phyloP scores from a whole-genome alignment of 2,797 vertebrate genomes.

The Tympanoctomys barrerae region DNA sequence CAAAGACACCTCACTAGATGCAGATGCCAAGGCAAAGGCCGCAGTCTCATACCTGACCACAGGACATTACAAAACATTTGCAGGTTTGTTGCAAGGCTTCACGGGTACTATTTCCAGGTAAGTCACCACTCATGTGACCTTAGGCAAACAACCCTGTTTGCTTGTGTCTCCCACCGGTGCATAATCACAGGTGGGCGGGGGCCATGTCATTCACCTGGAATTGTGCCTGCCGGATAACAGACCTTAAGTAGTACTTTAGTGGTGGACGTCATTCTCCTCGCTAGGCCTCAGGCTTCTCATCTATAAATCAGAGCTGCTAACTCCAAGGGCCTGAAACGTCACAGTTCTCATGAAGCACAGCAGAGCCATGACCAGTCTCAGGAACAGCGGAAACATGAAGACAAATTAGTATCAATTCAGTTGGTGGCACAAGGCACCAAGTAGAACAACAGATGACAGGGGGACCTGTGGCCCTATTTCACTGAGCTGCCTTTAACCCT shows the following conservation, averaged over 20 bases:
- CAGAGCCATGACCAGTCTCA: background rate
- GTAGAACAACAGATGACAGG: background rate
- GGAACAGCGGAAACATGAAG: background rate
- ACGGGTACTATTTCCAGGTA: background rate
- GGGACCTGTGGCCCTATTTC: background rate
- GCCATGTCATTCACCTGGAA: background rate
- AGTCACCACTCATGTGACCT: background rate
- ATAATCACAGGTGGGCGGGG: background rate
- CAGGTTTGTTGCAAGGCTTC: background rate
- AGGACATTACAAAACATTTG: background rate
- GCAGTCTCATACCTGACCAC: background rate
- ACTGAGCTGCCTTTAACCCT: background rate
- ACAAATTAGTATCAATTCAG: background rate
- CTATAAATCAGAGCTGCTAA: background rate
- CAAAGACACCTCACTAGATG: background rate
- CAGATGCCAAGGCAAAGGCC: conserved; percentile 10
- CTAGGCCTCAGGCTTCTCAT: background rate
- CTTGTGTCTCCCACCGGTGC: background rate
- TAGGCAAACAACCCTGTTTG: conserved; percentile 21
- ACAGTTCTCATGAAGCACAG: background rate
- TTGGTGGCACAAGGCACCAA: background rate
- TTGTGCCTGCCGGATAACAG: background rate
- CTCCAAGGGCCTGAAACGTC: background rate
- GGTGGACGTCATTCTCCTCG: conserved; percentile 14
- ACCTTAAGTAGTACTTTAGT: background rate